Evolutionary conservation across 2,113 vertebrate genomes (phyloP).

Genomic region (Rhabdornis inornatus): DNA sequence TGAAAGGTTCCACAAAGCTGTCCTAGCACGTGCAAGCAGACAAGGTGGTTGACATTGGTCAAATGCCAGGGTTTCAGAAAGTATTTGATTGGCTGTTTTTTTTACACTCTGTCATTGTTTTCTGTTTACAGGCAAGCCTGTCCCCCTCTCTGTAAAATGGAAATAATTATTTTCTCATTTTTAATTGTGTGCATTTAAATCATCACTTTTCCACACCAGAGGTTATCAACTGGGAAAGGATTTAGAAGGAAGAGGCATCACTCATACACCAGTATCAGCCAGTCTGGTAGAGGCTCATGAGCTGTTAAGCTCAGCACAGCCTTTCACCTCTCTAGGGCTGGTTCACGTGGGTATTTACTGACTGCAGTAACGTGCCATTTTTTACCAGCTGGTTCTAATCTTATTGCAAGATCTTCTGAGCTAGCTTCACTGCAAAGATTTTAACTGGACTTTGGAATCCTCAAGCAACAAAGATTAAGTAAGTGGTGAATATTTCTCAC

Average conservation of each 20-base stretch:
- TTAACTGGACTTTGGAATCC: not conserved
- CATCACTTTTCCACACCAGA: not conserved
- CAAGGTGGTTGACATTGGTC: not conserved
- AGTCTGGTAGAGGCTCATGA: not conserved
- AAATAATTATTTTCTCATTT: not conserved
- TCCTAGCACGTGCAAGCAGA: not conserved
- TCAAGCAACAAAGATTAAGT: not conserved
- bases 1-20: not conserved
- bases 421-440: not conserved
- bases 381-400: not conserved
- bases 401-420: not conserved
- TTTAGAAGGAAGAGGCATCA: not conserved
- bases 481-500: not conserved
- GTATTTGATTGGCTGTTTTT: fast-evolving
- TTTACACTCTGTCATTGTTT: not conserved
- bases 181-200: not conserved
- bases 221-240: not conserved
- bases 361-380: not conserved
- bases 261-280: not conserved
- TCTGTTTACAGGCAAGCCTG: not conserved
- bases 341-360: not conserved
- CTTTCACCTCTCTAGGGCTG: not conserved
- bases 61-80: not conserved
- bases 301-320: not conserved
- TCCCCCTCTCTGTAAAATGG: not conserved